phyloP scores from a whole-genome alignment of 2,797 vertebrate species.

The Phataginus tricuspis region DNA sequence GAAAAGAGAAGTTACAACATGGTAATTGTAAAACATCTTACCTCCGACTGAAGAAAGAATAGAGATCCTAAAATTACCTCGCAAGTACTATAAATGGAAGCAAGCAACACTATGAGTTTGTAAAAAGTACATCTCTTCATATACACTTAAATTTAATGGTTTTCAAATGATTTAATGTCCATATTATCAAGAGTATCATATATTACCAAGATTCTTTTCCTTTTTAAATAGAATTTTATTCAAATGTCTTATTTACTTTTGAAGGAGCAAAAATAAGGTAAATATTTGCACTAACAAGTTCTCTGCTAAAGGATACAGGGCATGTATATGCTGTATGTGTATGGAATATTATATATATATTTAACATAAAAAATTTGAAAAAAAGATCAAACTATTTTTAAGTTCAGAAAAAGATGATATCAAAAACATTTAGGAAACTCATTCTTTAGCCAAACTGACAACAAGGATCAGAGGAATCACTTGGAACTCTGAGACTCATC shows the following conservation, averaged over 20 bases:
- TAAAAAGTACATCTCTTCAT: background rate
- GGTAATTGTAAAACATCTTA: background rate
- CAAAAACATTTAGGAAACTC: slow-evolving; percentile 23
- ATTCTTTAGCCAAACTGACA: background rate
- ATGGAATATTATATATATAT: background rate
- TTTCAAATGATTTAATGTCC: slow-evolving; percentile 1
- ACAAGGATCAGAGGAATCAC: slow-evolving; percentile 28
- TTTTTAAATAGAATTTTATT: slow-evolving; percentile 10
- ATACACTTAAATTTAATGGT: background rate
- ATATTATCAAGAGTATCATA: background rate
- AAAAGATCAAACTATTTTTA: slow-evolving; percentile 41
- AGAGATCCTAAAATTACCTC: slow-evolving; percentile 20
- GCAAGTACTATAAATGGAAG: background rate
- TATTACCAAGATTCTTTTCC: background rate
- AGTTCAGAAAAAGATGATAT: slow-evolving; percentile 33
- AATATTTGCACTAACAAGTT: slow-evolving; percentile 6
- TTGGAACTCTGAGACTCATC: slow-evolving; percentile 29
- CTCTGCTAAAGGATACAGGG: background rate
- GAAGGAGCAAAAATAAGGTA: background rate
- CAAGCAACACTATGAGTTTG: background rate
- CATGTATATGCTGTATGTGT: background rate
- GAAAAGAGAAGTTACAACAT: background rate
- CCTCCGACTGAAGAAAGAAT: background rate
- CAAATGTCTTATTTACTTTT: background rate
- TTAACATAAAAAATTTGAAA: background rate